A percentile compares a stretch with the other conserved stretches of the same genome.
Conservation (phyloP, 2,888 invertebrate species). For the Axea sp. region DNA sequence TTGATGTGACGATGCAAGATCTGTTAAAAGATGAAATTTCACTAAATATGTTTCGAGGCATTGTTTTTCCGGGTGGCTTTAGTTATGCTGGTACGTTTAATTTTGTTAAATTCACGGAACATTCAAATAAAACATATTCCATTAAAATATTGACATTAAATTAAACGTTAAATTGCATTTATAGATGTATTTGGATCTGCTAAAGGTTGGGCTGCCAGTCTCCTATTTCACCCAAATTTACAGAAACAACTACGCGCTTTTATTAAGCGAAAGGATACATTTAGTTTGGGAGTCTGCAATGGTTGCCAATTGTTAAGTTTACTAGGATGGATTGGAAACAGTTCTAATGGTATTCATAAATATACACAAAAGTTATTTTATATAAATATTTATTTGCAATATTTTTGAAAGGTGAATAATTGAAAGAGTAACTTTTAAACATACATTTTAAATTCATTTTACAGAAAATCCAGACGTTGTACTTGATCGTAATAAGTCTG, state of each 20-base stretch:
- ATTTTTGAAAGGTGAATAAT: too few species aligned
- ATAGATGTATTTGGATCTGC: constrained; percentile 97
- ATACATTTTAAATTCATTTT: too few species aligned
- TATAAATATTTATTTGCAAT: background rate
- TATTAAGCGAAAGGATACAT: constrained; percentile 87
- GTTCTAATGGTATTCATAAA: constrained; percentile 34
- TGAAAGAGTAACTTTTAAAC: too few species aligned
- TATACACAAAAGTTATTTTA: too few species aligned
- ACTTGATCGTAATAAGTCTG: constrained; percentile 92
- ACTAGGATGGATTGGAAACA: constrained; percentile 92
- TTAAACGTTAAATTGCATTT: too few species aligned
- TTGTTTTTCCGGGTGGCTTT: constrained; percentile 99
- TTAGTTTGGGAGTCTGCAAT: constrained; percentile 98
- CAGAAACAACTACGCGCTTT: constrained; percentile 89
- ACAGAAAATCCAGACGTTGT: constrained; percentile 80
- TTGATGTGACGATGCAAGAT: constrained; percentile 97
- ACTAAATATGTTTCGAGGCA: constrained; percentile 90
- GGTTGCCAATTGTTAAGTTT: constrained; percentile 98
- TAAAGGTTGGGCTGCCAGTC: constrained; percentile 98
- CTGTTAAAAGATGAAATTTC: constrained; percentile 85
- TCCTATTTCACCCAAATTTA: constrained; percentile 89
- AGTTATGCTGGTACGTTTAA: constrained; percentile 91
- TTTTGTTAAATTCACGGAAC: constrained; percentile 57
- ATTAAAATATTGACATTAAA: too few species aligned
- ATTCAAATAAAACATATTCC: too few species aligned